phyloP scores from a whole-genome alignment of 53 echinoderm and acorn worm genomes.

The Antedon mediterranea region DNA sequence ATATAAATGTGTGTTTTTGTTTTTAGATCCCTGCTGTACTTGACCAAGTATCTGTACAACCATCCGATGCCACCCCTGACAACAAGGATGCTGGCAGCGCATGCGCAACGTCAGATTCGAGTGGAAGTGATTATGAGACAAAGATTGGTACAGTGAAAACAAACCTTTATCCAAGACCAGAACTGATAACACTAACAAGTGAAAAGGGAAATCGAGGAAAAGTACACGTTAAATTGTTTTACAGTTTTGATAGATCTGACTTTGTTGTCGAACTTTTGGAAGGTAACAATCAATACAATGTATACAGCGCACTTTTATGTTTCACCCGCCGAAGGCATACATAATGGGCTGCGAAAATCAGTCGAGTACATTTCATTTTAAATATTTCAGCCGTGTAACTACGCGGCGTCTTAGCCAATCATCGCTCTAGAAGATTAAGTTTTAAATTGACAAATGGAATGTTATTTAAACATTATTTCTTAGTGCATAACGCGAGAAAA shows the following conservation, averaged over 20 bases:
- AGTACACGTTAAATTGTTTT: constrained; percentile 84
- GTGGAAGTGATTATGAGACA: constrained; percentile 49
- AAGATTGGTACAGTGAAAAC: constrained; percentile 75
- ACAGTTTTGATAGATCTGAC: constrained; percentile 79
- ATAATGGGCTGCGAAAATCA: too few relatives aligned
- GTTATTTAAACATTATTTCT: too few relatives aligned
- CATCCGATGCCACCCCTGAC: background rate
- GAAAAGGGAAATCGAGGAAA: constrained; percentile 25
- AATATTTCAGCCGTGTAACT: too few relatives aligned
- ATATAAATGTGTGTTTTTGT: too few relatives aligned
- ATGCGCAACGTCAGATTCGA: constrained; percentile 45
- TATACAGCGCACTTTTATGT: too few relatives aligned
- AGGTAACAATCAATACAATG: constrained; percentile 55
- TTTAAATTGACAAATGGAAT: too few relatives aligned
- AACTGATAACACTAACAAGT: constrained; percentile 1
- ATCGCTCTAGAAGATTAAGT: too few relatives aligned
- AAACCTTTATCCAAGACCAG: constrained; percentile 63
- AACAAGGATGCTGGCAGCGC: background rate
- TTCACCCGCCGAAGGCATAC: too few relatives aligned
- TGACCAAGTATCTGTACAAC: background rate
- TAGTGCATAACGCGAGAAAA: too few relatives aligned
- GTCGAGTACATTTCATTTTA: too few relatives aligned
- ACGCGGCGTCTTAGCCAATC: too few relatives aligned
- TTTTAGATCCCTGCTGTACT: background rate
- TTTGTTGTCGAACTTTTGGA: constrained; percentile 68